A percentile compares a stretch with the other conserved stretches of the same genome.
Evolutionary conservation across 2,113 vertebrate species (phyloP).

Genomic region (Ranitomeya variabilis): DNA sequence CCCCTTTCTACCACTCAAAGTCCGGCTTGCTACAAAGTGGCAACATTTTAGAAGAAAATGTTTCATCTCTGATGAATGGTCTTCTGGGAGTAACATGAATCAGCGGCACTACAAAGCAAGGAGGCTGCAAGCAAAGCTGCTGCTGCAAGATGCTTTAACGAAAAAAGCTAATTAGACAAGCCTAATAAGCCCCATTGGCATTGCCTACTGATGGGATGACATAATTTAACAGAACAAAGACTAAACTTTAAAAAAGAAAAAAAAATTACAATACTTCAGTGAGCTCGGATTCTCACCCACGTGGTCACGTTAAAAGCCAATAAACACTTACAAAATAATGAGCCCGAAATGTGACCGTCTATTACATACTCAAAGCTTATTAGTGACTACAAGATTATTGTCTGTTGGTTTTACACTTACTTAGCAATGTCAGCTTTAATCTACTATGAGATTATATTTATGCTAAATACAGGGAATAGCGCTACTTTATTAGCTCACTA

Average conservation of each 20-base stretch:
- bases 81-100: slow-evolving; percentile 52
- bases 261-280: slow-evolving; percentile 39
- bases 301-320: slow-evolving; percentile 16
- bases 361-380: slow-evolving; percentile 26
- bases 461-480: background rate
- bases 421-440: slow-evolving; percentile 21
- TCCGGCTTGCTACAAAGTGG: slow-evolving; percentile 52
- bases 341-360: slow-evolving; percentile 8
- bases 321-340: slow-evolving; percentile 45
- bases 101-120: slow-evolving; percentile 51
- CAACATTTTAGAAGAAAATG: slow-evolving; percentile 49
- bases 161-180: slow-evolving; percentile 51
- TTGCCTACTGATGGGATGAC: slow-evolving; percentile 48
- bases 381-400: slow-evolving; percentile 9
- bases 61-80: slow-evolving; percentile 55
- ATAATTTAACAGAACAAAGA: slow-evolving; percentile 43
- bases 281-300: background rate
- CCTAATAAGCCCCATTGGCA: slow-evolving; percentile 52
- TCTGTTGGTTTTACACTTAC: slow-evolving; percentile 38
- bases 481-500: background rate
- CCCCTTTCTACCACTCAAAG: slow-evolving; percentile 48
- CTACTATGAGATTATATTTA: slow-evolving; percentile 10
- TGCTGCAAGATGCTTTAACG: slow-evolving; percentile 37
- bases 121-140: slow-evolving; percentile 46
- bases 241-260: background rate